A percentile compares a stretch with the other conserved stretches of the same genome.
Evolutionary conservation across 1,140 invertebrate species (phyloP).

Genomic region (Cecropterus lyciades): DNA sequence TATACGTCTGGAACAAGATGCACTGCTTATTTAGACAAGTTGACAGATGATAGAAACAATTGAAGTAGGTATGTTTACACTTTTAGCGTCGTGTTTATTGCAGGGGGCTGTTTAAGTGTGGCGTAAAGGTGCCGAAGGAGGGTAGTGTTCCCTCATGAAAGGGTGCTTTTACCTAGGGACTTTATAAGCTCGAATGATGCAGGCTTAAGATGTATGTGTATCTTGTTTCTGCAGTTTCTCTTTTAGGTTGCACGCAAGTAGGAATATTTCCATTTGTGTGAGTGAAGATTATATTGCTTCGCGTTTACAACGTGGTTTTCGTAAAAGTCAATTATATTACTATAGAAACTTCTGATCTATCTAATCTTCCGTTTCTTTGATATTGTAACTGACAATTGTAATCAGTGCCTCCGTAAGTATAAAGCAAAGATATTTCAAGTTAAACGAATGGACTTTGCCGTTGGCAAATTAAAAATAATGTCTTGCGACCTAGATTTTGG

Average conservation of each 20-base stretch:
- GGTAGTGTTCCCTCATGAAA: constrained; percentile 27
- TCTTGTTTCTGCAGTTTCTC: constrained; percentile 13
- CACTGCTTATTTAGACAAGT: constrained; percentile 1
- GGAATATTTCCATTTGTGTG: constrained; percentile 13
- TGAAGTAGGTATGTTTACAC: constrained; percentile 32
- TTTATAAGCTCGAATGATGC: constrained; percentile 30
- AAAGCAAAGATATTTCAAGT: too few species aligned
- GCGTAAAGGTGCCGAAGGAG: constrained; percentile 30
- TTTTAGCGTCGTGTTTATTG: constrained; percentile 28
- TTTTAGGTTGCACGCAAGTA: constrained; percentile 11
- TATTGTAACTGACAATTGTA: too few species aligned
- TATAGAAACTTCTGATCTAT: too few species aligned
- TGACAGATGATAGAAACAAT: constrained; percentile 23
- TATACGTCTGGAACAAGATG: background rate
- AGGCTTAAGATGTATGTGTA: constrained; percentile 21
- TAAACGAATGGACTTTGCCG: too few species aligned
- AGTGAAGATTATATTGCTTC: too few species aligned
- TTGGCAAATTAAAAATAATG: too few species aligned
- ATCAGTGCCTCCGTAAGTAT: too few species aligned
- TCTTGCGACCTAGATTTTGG: too few species aligned
- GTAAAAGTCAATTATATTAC: too few species aligned
- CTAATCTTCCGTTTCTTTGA: too few species aligned
- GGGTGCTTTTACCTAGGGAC: constrained; percentile 33
- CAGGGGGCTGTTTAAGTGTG: constrained; percentile 20
- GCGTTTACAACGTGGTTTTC: too few species aligned